Evolutionary conservation across 2,888 invertebrate species (phyloP).

Genomic region (Caenorhabditis plicata): DNA sequence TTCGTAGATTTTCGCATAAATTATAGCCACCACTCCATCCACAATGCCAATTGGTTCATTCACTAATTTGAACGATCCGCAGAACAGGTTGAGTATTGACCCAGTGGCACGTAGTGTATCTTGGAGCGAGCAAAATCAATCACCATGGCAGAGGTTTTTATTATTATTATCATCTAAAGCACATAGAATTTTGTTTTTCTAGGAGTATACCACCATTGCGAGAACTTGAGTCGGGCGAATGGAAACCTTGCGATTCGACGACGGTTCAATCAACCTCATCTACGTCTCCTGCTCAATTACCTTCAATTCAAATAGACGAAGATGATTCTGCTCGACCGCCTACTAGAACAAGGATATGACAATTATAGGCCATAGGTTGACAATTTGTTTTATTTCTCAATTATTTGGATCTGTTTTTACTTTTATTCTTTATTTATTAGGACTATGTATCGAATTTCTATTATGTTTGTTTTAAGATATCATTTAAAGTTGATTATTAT

Average conservation of each 20-base stretch:
- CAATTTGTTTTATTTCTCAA: too few species aligned
- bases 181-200: not conserved
- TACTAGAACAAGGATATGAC: slow-evolving; percentile 23
- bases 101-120: slow-evolving; percentile 38
- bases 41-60: slow-evolving; percentile 45
- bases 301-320: slow-evolving; percentile 27
- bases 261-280: slow-evolving; percentile 14
- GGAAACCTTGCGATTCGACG: slow-evolving; percentile 10
- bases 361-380: too few species aligned
- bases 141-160: slow-evolving; percentile 22
- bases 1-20: not conserved
- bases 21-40: slow-evolving; percentile 43
- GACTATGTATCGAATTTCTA: too few species aligned
- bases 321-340: slow-evolving; percentile 24
- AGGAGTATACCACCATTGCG: slow-evolving; percentile 13
- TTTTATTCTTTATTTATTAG: too few species aligned
- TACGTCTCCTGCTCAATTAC: slow-evolving; percentile 13
- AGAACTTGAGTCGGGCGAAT: slow-evolving; percentile 26
- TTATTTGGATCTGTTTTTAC: too few species aligned
- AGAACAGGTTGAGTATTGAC: slow-evolving; percentile 26
- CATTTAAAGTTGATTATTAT: too few species aligned
- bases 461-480: too few species aligned
- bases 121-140: slow-evolving; percentile 38
- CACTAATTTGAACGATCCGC: slow-evolving; percentile 29
- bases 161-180: not conserved